Percentiles rank a stretch among this genome's conserved stretches.
Evolutionary conservation across 2,113 vertebrate species (phyloP).

Genomic region (Fregetta grallaria): DNA sequence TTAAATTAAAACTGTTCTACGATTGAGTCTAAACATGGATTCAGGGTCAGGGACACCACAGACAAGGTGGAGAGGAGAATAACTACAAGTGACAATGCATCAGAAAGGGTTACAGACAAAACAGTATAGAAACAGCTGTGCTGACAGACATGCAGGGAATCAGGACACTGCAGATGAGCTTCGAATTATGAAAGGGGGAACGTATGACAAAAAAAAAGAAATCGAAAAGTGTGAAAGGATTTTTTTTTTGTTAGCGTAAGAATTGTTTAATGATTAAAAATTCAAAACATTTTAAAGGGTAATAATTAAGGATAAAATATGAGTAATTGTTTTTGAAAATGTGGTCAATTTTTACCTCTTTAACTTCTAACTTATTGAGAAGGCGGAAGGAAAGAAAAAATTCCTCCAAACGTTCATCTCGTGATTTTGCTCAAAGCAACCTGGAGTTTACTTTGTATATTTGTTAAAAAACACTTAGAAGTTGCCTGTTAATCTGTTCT

Average conservation of each 20-base stretch:
- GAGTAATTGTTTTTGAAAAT: not conserved
- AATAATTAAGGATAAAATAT: not conserved
- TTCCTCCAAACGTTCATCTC: not conserved
- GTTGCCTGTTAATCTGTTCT: not conserved
- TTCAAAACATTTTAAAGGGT: not conserved
- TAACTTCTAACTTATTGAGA: not conserved
- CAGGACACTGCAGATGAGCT: not conserved
- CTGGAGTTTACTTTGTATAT: not conserved
- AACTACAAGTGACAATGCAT: not conserved
- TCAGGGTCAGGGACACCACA: not conserved
- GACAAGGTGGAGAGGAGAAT: not conserved
- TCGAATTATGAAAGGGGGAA: not conserved
- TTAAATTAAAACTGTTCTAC: not conserved
- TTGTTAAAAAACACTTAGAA: not conserved
- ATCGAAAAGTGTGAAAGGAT: not conserved
- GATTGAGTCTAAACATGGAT: not conserved
- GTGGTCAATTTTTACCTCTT: not conserved
- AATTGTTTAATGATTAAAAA: not conserved
- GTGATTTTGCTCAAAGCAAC: not conserved
- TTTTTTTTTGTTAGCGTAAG: not conserved
- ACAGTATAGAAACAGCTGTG: not conserved
- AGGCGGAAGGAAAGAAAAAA: fast-evolving
- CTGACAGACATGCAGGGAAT: not conserved
- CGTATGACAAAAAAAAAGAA: not conserved
- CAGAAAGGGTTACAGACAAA: not conserved